A percentile compares a stretch with the other conserved stretches of the same genome.
Conservation (phyloP, 2,113 vertebrate genomes). For the Tyto alba region DNA sequence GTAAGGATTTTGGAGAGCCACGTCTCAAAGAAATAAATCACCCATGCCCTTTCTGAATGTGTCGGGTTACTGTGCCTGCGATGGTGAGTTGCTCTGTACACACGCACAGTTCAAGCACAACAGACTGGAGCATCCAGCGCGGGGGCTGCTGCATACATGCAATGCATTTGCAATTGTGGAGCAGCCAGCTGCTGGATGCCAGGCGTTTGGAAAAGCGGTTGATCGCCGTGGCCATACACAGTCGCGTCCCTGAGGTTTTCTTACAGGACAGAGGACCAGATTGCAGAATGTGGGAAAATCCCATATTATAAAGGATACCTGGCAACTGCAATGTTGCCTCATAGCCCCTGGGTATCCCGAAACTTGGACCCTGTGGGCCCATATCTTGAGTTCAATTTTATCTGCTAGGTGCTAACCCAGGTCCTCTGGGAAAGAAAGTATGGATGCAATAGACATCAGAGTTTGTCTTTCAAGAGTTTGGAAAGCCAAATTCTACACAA, state of each 20-base stretch:
- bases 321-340: neutral
- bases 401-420: neutral
- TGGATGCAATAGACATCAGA: neutral
- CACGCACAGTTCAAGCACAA: neutral
- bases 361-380: neutral
- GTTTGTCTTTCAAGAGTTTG: conserved; percentile 25
- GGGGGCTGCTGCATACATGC: neutral
- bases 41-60: rapidly evolving
- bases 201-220: neutral
- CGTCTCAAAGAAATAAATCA: neutral
- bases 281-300: neutral
- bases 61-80: rapidly evolving
- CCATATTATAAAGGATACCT: neutral
- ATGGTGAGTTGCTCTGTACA: neutral
- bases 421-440: neutral
- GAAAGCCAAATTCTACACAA: conserved; percentile 30
- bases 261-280: neutral
- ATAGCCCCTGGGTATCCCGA: neutral
- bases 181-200: conserved; percentile 7
- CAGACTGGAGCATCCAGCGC: neutral
- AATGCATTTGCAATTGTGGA: neutral
- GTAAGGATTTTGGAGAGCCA: neutral
- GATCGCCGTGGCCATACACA: neutral
- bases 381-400: neutral
- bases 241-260: conserved; percentile 3